phyloP scores from a whole-genome alignment of 2,113 vertebrate species.

The Malaclemys terrapin region DNA sequence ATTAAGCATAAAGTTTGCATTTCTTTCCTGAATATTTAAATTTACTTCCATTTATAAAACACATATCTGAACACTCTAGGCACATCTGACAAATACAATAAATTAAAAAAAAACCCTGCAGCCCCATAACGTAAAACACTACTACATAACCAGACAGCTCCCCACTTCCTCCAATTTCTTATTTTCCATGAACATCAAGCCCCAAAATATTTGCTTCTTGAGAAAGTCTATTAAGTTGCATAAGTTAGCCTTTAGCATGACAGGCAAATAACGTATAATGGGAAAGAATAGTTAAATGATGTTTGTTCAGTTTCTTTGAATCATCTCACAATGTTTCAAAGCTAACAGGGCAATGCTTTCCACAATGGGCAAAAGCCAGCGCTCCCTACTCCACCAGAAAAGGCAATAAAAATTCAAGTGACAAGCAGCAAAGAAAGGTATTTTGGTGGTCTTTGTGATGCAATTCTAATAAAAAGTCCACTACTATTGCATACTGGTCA shows the following conservation, averaged over 20 bases:
- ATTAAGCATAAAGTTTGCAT: background rate
- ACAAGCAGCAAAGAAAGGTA: background rate
- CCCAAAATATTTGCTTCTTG: background rate
- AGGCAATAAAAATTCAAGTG: background rate
- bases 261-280: background rate
- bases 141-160: background rate
- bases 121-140: fast-evolving
- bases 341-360: background rate
- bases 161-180: background rate
- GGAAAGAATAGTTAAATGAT: fast-evolving
- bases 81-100: background rate
- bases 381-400: no score
- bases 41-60: background rate
- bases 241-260: background rate
- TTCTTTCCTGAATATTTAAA: fast-evolving
- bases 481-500: background rate
- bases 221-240: background rate
- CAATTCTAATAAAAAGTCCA: background rate
- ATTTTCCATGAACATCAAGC: background rate
- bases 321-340: background rate
- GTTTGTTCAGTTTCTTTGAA: background rate
- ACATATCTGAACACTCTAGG: background rate
- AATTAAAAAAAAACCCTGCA: background rate
- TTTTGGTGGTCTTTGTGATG: background rate
- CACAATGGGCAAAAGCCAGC: background rate